These are phyloP conservation scores for Trachythela sp. DNA, from an alignment of 64 coral and sea anemone species.

Conservation along the genomic window DNA sequence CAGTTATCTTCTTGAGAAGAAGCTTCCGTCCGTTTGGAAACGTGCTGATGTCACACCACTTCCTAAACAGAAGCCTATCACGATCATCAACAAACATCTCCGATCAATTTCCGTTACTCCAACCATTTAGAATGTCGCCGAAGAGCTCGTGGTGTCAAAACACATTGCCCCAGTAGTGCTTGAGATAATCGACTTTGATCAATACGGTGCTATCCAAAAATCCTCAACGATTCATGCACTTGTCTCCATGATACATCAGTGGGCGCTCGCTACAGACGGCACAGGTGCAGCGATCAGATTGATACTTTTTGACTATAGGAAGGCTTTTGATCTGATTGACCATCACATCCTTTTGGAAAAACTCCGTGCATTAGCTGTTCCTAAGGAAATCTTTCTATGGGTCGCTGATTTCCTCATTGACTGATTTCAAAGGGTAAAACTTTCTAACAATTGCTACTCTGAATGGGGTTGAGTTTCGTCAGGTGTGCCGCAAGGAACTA, in stretches of 20 bases:
- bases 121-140: not conserved
- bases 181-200: no score
- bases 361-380: no score
- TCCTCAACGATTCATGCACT: not conserved
- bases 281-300: no score
- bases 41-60: not conserved
- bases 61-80: not conserved
- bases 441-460: no score
- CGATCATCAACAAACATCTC: not conserved
- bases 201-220: not conserved
- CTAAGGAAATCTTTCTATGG: no score
- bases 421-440: no score
- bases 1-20: not conserved
- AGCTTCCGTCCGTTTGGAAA: constrained; percentile 11
- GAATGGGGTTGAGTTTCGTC: not conserved
- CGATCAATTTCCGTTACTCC: not conserved
- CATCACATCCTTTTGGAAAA: no score
- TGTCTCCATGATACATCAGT: not conserved
- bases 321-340: no score
- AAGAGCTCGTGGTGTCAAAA: not conserved
- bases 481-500: not conserved
- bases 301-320: no score
- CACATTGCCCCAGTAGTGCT: no score
- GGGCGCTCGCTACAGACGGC: no score
- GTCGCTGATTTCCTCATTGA: no score